Conservation (phyloP, 1,140 invertebrate species). For the Drosophila kohkoa region DNA sequence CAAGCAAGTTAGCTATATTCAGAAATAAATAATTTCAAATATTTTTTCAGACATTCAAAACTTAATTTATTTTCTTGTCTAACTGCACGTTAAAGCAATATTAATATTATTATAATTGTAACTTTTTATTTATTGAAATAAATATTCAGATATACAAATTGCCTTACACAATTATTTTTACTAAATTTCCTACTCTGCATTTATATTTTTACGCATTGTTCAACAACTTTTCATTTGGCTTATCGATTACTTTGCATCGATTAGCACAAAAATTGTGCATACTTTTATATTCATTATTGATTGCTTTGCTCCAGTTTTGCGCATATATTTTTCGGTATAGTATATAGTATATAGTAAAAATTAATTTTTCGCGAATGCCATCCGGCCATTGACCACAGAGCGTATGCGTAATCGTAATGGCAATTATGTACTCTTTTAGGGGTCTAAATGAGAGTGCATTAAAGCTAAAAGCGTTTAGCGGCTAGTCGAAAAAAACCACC, state of each 20-base stretch:
- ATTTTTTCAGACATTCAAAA: too few relatives aligned
- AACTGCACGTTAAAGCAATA: too few relatives aligned
- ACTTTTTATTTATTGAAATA: too few relatives aligned
- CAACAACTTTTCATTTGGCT: background rate
- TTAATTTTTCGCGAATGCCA: slow-evolving; percentile 24
- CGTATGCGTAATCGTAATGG: slow-evolving; percentile 76
- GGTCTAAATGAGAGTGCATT: slow-evolving; percentile 63
- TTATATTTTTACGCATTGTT: background rate
- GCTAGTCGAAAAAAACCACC: slow-evolving; percentile 56
- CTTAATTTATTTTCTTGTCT: too few relatives aligned
- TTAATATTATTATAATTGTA: too few relatives aligned
- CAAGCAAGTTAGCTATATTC: too few relatives aligned
- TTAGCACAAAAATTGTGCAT: background rate
- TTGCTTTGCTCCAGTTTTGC: slow-evolving; percentile 8
- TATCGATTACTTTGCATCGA: slow-evolving; percentile 10
- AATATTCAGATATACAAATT: too few relatives aligned
- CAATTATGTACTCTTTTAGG: slow-evolving; percentile 66
- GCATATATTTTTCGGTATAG: slow-evolving; percentile 5
- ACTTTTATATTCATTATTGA: background rate
- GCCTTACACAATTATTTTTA: too few relatives aligned
- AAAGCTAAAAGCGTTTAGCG: slow-evolving; percentile 78
- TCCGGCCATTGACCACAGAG: slow-evolving; percentile 60
- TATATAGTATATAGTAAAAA: background rate
- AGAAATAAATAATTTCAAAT: too few relatives aligned
- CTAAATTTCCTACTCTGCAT: too few relatives aligned